These are phyloP conservation scores for Ophioninae sp. DNA, from an alignment of 2,888 invertebrate genomes.

Conservation along the genomic window DNA sequence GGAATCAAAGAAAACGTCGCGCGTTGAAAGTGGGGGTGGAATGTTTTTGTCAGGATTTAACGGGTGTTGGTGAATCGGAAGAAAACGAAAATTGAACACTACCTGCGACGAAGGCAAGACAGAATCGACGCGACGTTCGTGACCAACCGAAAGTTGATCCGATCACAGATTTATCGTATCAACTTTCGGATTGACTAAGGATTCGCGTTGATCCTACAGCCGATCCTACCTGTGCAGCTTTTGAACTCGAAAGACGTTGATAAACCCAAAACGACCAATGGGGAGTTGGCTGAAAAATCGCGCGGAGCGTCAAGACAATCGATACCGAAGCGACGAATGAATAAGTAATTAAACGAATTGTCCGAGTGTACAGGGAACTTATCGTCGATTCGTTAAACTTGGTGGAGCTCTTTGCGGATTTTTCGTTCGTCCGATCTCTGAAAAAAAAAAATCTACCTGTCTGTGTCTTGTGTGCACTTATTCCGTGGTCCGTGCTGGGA, in stretches of 20 bases:
- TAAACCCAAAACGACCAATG: neutral
- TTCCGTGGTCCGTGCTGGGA: constrained; percentile 69
- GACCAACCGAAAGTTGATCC: neutral
- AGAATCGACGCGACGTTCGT: neutral
- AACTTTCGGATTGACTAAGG: neutral
- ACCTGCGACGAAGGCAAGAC: constrained; percentile 3
- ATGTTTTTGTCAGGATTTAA: constrained; percentile 4
- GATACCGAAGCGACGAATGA: constrained; percentile 32
- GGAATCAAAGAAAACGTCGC: neutral
- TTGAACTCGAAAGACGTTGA: neutral
- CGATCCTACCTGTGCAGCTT: neutral
- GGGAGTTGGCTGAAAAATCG: constrained; percentile 56
- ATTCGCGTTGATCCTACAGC: constrained; percentile 22
- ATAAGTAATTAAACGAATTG: constrained; percentile 34
- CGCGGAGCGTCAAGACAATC: constrained; percentile 62
- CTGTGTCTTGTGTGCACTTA: constrained; percentile 79
- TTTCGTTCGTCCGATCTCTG: constrained; percentile 60
- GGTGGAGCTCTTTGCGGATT: constrained; percentile 61
- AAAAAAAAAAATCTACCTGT: constrained; percentile 70
- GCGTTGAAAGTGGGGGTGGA: constrained; percentile 10
- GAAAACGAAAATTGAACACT: constrained; percentile 4
- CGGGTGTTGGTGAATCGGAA: constrained; percentile 8
- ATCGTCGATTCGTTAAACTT: constrained; percentile 47
- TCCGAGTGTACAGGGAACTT: constrained; percentile 36
- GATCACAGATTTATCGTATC: neutral